Evolutionary conservation across 1,140 invertebrate species (phyloP).

Genomic region (Danaus plexippus): DNA sequence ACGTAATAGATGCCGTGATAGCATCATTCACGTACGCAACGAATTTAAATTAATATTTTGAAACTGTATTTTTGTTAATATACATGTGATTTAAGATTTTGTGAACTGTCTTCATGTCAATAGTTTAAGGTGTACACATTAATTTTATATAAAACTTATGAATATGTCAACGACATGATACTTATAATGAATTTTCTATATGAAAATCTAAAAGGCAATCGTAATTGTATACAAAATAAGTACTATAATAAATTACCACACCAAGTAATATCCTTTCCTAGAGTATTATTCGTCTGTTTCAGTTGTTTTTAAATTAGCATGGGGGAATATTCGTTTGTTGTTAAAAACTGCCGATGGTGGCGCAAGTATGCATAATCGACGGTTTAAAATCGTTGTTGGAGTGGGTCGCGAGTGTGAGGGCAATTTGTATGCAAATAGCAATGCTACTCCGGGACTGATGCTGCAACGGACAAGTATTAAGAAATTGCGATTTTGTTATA

Average conservation of each 20-base stretch:
- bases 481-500: not conserved
- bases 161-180: no score
- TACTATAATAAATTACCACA: no score
- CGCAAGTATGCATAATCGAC: constrained; percentile 34
- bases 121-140: no score
- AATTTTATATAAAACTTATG: no score
- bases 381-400: constrained; percentile 44
- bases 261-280: not conserved
- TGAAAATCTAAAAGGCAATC: no score
- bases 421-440: constrained; percentile 58
- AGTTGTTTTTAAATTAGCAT: constrained; percentile 11
- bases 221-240: no score
- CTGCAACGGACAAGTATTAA: not conserved
- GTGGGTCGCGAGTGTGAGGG: constrained; percentile 36
- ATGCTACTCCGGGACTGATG: constrained; percentile 31
- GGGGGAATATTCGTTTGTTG: constrained; percentile 2
- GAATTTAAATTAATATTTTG: constrained; percentile 6
- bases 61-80: no score
- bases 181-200: no score
- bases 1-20: constrained; percentile 12
- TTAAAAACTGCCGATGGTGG: constrained; percentile 19
- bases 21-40: constrained; percentile 7
- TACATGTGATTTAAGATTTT: no score
- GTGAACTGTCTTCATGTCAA: no score
- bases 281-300: constrained; percentile 6